A percentile compares a stretch with the other conserved stretches of the same genome.
phyloP scores from a whole-genome alignment of 1,140 invertebrate species.

The Zaprionus ghesquierei region DNA sequence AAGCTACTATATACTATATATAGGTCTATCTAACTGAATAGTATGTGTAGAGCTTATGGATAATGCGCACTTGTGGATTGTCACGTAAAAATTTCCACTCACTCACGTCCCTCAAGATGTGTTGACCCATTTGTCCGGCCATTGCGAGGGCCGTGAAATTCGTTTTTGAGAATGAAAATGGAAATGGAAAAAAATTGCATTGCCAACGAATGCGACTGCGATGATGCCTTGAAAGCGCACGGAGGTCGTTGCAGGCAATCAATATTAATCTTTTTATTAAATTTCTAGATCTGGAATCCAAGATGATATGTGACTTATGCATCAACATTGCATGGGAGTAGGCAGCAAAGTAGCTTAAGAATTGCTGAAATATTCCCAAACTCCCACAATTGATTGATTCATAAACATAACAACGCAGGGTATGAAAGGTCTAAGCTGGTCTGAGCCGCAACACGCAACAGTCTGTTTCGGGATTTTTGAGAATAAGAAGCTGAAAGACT shows the following conservation, averaged over 20 bases:
- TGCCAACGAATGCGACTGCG: conserved; percentile 41
- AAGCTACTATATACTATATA: neutral
- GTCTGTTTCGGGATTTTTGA: neutral
- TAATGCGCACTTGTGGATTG: conserved; percentile 18
- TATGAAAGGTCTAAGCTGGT: neutral
- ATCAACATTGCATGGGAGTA: neutral
- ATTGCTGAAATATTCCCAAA: neutral
- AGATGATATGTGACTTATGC: neutral
- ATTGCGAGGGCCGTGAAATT: conserved; percentile 2
- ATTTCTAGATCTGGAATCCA: conserved; percentile 3
- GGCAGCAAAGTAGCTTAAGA: neutral
- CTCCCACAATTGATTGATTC: neutral
- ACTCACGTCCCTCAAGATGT: conserved; percentile 43
- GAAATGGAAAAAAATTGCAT: conserved; percentile 40
- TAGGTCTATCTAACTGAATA: neutral
- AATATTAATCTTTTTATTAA: conserved; percentile 8
- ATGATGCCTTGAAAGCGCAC: neutral
- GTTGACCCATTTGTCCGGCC: conserved; percentile 64
- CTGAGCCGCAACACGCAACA: neutral
- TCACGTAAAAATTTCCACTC: conserved; percentile 26
- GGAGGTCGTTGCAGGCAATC: conserved; percentile 37
- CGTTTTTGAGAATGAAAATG: conserved; percentile 1
- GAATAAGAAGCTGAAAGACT: neutral
- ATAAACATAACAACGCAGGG: neutral
- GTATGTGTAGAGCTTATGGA: neutral